These are phyloP conservation scores for Drosophila setosimentum DNA, from an alignment of 2,888 invertebrate species.

Conservation along the genomic window DNA sequence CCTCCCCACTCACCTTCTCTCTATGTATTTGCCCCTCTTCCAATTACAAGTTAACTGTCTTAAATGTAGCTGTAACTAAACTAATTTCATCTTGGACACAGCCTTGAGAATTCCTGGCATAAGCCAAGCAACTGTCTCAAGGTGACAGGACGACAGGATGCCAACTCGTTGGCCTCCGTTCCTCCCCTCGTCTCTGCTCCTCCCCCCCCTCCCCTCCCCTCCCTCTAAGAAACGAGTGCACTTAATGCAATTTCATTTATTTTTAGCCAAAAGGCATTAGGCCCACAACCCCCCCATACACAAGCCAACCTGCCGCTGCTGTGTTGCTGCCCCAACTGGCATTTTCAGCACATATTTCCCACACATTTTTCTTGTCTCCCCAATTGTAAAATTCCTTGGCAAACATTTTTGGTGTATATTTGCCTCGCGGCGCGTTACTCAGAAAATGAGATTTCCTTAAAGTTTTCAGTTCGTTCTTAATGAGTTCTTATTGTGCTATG, in stretches of 20 bases:
- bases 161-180: slow-evolving; percentile 7
- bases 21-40: not conserved
- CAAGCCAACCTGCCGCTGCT: not conserved
- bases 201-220: not conserved
- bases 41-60: slow-evolving; percentile 32
- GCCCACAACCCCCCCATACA: not conserved
- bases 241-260: slow-evolving; percentile 63
- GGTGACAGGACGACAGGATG: slow-evolving; percentile 45
- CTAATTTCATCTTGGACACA: slow-evolving; percentile 51
- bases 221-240: slow-evolving; percentile 35
- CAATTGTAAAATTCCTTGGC: slow-evolving; percentile 25
- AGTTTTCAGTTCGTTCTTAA: slow-evolving; percentile 11
- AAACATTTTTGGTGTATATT: slow-evolving; percentile 12
- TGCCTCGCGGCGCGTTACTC: slow-evolving; percentile 11
- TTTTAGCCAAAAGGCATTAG: slow-evolving; percentile 33
- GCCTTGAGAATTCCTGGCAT: slow-evolving; percentile 47
- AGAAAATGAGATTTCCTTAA: slow-evolving; percentile 22
- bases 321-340: not conserved
- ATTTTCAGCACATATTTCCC: slow-evolving; percentile 23
- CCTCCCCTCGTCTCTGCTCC: no score
- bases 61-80: slow-evolving; percentile 39
- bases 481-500: slow-evolving; percentile 12
- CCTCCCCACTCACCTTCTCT: not conserved
- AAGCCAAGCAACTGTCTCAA: slow-evolving; percentile 35
- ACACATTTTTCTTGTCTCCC: slow-evolving; percentile 17